These are phyloP conservation scores for Percina caprodes DNA, from an alignment of 2,113 vertebrate species.

Conservation along the genomic window DNA sequence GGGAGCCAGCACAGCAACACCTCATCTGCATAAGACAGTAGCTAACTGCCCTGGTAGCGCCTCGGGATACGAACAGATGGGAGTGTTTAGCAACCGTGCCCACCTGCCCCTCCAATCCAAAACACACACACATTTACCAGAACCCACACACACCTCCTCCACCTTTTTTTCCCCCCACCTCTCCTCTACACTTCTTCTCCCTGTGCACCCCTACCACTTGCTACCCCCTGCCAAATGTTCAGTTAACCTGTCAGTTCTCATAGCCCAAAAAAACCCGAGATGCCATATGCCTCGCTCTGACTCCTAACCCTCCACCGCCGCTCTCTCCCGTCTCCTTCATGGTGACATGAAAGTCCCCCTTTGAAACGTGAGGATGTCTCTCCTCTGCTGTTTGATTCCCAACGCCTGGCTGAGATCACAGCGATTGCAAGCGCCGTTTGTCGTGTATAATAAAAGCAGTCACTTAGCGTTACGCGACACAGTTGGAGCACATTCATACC, in stretches of 20 bases:
- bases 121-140: conserved; percentile 33
- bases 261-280: conserved; percentile 83
- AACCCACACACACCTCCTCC: conserved; percentile 30
- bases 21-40: conserved; percentile 92
- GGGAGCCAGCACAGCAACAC: conserved; percentile 82
- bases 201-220: conserved; percentile 14
- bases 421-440: conserved; percentile 54
- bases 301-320: conserved; percentile 66
- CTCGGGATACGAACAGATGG: conserved; percentile 90
- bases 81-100: conserved; percentile 88
- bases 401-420: conserved; percentile 74
- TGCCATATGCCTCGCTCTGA: conserved; percentile 89
- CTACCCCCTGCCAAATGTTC: conserved; percentile 81
- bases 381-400: conserved; percentile 68
- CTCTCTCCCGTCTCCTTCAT: conserved; percentile 61
- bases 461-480: conserved; percentile 51
- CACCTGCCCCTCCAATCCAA: conserved; percentile 56
- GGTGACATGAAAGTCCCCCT: conserved; percentile 80
- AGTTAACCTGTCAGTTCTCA: conserved; percentile 90
- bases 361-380: conserved; percentile 67
- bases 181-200: conserved; percentile 39
- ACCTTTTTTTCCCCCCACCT: conserved; percentile 26
- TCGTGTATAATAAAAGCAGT: conserved; percentile 71
- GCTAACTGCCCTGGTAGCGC: conserved; percentile 82
- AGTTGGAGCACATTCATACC: conserved; percentile 20